Conservation (phyloP, 2,888 invertebrate genomes). For the Nephrotoma guestfalica region DNA sequence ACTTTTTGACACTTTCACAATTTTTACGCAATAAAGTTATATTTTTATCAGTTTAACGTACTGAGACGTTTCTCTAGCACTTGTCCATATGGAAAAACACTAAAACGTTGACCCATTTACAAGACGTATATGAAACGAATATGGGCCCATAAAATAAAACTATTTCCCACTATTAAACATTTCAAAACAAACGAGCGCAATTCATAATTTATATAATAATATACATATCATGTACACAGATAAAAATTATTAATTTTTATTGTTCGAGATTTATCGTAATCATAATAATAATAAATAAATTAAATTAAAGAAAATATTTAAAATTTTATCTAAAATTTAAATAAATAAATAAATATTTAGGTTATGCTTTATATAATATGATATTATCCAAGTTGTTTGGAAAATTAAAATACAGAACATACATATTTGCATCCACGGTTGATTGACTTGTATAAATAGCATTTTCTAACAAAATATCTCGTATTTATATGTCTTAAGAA, state of each 20-base stretch:
- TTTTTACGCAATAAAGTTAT: no score
- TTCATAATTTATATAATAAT: background rate
- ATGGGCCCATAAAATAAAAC: background rate
- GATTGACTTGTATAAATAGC: background rate
- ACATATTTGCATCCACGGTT: background rate
- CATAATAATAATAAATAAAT: background rate
- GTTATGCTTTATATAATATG: background rate
- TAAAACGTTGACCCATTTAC: background rate
- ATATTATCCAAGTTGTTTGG: background rate
- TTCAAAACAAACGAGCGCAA: background rate
- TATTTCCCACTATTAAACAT: background rate
- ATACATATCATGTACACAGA: background rate
- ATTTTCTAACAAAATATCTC: background rate
- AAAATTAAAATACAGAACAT: background rate
- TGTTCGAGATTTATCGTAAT: background rate
- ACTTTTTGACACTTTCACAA: no score
- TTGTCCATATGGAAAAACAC: background rate
- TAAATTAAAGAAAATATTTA: background rate
- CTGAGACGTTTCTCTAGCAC: background rate
- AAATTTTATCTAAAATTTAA: background rate
- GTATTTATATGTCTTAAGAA: background rate
- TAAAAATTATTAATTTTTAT: background rate
- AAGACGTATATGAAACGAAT: background rate
- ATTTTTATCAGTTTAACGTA: no score
- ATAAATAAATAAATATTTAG: background rate